These are phyloP conservation scores for Eupelmus urozonus DNA, from an alignment of 2,888 invertebrate genomes.

Conservation along the genomic window DNA sequence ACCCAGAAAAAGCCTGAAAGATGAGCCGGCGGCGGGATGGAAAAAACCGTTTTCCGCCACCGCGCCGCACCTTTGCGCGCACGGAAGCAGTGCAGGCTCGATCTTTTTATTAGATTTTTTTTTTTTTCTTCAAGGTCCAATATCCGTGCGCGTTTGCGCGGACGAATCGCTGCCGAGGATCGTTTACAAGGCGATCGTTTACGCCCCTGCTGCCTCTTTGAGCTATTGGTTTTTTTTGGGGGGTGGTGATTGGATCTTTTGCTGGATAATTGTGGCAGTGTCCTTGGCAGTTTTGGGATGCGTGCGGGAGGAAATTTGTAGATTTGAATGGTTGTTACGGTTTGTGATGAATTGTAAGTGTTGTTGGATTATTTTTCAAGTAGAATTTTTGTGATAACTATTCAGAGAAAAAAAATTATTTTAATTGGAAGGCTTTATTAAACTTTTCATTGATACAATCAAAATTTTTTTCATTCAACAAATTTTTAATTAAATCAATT, in stretches of 20 bases:
- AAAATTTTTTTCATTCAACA: no score
- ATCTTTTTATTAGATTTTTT: slow-evolving; percentile 55
- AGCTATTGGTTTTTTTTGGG: background rate
- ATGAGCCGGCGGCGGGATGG: slow-evolving; percentile 43
- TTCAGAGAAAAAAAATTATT: no score
- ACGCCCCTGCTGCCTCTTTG: slow-evolving; percentile 18
- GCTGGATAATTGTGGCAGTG: slow-evolving; percentile 21
- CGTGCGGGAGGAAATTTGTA: no score
- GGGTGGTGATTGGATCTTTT: slow-evolving; percentile 18
- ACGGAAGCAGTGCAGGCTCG: slow-evolving; percentile 16
- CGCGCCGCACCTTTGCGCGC: slow-evolving; percentile 29
- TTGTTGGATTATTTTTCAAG: no score
- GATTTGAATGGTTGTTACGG: no score
- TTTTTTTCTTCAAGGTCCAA: background rate
- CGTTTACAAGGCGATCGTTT: slow-evolving; percentile 56
- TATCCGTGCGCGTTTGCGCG: slow-evolving; percentile 56
- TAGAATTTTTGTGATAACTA: no score
- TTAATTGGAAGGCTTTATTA: no score
- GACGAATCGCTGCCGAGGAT: slow-evolving; percentile 47
- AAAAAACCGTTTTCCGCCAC: slow-evolving; percentile 50
- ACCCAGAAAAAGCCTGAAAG: slow-evolving; percentile 63
- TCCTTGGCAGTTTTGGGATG: background rate
- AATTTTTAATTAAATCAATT: no score
- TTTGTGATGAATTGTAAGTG: no score
- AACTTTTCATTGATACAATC: no score